Percentiles rank a stretch among this genome's conserved stretches.
Conservation (phyloP, 2,797 vertebrate genomes). For the Enteromius radiatus region DNA sequence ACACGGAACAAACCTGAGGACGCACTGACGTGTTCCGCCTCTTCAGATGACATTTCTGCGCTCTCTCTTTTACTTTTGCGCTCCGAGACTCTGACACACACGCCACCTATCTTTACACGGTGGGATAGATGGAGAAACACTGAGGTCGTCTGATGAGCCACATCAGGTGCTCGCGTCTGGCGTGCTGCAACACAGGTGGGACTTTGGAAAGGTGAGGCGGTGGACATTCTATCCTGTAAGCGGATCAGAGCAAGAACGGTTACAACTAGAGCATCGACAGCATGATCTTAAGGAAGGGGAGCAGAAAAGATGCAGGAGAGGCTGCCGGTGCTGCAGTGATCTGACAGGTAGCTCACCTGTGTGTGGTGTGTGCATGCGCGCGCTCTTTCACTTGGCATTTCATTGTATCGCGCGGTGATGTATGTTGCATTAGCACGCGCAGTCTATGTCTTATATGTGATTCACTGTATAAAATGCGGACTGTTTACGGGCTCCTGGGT, state of each 20-base stretch:
- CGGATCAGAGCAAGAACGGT: background rate
- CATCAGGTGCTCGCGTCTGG: slow-evolving; percentile 18
- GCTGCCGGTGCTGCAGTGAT: slow-evolving; percentile 21
- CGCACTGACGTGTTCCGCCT: slow-evolving; percentile 91
- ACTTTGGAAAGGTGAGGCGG: slow-evolving; percentile 35
- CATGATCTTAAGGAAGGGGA: background rate
- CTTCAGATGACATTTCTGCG: slow-evolving; percentile 88
- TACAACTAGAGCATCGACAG: background rate
- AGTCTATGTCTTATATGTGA: background rate
- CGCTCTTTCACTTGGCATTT: slow-evolving; percentile 3
- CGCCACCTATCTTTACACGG: slow-evolving; percentile 95
- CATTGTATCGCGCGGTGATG: slow-evolving; percentile 16
- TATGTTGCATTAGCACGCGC: background rate
- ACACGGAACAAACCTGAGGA: slow-evolving; percentile 92
- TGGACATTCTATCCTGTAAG: background rate
- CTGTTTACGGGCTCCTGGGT: background rate
- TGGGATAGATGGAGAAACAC: slow-evolving; percentile 90
- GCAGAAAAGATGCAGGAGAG: background rate
- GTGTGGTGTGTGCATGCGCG: slow-evolving; percentile 50
- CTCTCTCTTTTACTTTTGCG: slow-evolving; percentile 88
- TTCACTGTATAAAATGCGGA: background rate
- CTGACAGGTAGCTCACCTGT: slow-evolving; percentile 69
- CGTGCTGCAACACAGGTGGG: slow-evolving; percentile 26
- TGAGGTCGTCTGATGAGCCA: slow-evolving; percentile 74
- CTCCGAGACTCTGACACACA: slow-evolving; percentile 87